phyloP scores from a whole-genome alignment of 2,797 vertebrate species.

The Vultur gryphus region DNA sequence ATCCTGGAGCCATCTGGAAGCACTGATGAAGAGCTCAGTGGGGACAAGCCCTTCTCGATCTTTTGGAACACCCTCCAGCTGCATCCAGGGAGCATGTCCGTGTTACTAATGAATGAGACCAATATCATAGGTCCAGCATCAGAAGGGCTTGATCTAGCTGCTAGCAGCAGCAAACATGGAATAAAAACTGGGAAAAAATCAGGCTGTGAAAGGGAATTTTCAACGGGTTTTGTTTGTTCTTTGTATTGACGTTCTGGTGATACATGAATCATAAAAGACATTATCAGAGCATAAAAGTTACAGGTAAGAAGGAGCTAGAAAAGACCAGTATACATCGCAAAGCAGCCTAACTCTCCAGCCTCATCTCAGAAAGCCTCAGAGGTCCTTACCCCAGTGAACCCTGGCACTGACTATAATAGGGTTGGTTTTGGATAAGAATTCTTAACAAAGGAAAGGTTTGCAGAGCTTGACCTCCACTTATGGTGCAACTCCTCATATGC shows the following conservation, averaged over 20 bases:
- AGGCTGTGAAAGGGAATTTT: neutral
- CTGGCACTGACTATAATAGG: neutral
- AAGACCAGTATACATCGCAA: neutral
- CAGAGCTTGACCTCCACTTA: neutral
- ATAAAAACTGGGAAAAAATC: neutral
- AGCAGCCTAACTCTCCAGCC: neutral
- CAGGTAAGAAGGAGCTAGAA: neutral
- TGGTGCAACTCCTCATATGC: fast-evolving
- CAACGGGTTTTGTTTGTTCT: neutral
- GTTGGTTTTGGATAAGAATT: neutral
- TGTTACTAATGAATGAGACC: neutral
- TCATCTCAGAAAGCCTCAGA: neutral
- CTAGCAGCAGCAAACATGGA: neutral
- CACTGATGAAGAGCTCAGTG: neutral
- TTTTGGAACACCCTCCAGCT: neutral
- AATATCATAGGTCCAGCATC: neutral
- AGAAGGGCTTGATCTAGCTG: neutral
- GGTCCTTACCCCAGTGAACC: neutral
- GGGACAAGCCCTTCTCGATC: neutral
- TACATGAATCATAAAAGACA: neutral
- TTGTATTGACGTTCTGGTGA: neutral
- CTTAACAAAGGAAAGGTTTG: neutral
- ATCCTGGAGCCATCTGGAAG: neutral
- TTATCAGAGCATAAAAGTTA: neutral
- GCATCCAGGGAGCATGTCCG: neutral